phyloP scores from a whole-genome alignment of 1,140 invertebrate genomes.

The Drosophila lacteicornis region DNA sequence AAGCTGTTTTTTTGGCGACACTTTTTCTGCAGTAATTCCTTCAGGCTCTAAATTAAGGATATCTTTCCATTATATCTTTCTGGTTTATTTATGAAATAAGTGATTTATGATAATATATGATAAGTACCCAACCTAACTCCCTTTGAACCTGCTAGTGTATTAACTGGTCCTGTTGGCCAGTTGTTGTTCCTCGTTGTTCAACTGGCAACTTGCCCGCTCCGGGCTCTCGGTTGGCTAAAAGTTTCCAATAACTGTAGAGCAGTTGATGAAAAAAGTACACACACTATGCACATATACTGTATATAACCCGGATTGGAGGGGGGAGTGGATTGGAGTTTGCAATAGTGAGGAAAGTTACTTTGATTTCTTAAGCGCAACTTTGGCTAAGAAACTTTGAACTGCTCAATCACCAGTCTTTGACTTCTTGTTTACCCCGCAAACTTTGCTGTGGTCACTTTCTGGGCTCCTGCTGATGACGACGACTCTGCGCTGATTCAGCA shows the following conservation, averaged over 20 bases:
- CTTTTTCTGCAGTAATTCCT: too few relatives aligned
- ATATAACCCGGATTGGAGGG: not conserved
- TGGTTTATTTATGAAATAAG: not conserved
- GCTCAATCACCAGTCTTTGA: conserved; percentile 65
- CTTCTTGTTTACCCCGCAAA: conserved; percentile 45
- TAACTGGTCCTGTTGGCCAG: conserved; percentile 40
- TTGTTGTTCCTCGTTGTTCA: conserved; percentile 24
- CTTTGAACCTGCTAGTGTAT: conserved; percentile 40
- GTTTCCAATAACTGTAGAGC: conserved; percentile 75
- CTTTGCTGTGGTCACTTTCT: conserved; percentile 33
- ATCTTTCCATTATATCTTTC: not conserved
- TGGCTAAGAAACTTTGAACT: conserved; percentile 66
- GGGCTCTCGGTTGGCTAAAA: conserved; percentile 34
- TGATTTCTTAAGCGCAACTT: conserved; percentile 78
- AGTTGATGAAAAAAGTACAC: conserved; percentile 68
- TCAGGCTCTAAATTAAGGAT: too few relatives aligned
- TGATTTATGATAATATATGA: not conserved
- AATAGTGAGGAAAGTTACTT: conserved; percentile 68
- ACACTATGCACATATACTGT: not conserved
- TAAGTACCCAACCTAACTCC: not conserved
- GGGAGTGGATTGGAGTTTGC: conserved; percentile 15
- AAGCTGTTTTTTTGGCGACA: too few relatives aligned
- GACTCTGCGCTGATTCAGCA: conserved; percentile 43
- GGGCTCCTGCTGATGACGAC: conserved; percentile 25
- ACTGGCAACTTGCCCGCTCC: conserved; percentile 47